Evolutionary conservation across 2,888 invertebrate genomes (phyloP).

Genomic region (Anticlea derivata): DNA sequence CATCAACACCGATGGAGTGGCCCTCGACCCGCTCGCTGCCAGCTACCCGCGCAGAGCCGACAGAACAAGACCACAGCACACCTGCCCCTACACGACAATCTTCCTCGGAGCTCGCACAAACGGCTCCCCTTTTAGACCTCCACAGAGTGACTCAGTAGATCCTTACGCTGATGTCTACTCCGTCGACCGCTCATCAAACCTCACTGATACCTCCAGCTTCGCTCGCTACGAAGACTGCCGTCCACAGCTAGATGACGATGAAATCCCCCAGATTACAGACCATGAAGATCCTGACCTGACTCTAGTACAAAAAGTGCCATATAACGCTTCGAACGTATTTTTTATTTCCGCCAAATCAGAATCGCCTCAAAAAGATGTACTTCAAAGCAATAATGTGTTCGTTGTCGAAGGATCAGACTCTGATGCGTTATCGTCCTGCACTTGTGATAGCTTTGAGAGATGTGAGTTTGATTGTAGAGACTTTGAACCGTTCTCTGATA

Average conservation of each 20-base stretch:
- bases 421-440: constrained; percentile 82
- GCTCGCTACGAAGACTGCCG: constrained; percentile 78
- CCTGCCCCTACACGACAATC: constrained; percentile 78
- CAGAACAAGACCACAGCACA: constrained; percentile 74
- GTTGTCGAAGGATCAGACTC: constrained; percentile 72
- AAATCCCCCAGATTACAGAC: constrained; percentile 53
- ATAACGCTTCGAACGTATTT: constrained; percentile 68
- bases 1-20: constrained; percentile 62
- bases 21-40: constrained; percentile 70
- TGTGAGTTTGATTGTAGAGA: constrained; percentile 83
- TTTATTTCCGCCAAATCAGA: constrained; percentile 69
- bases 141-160: constrained; percentile 68
- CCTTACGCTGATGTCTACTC: constrained; percentile 73
- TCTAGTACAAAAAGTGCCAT: constrained; percentile 77
- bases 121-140: constrained; percentile 60
- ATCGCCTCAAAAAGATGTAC: constrained; percentile 53
- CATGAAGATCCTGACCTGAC: constrained; percentile 50
- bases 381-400: constrained; percentile 61
- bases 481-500: constrained; percentile 85
- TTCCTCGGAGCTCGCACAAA: constrained; percentile 67
- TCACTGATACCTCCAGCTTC: constrained; percentile 79
- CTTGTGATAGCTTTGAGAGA: constrained; percentile 81
- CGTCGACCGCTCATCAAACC: constrained; percentile 75
- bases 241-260: constrained; percentile 57
- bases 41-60: constrained; percentile 81